A percentile compares a stretch with the other conserved stretches of the same genome.
These are phyloP conservation scores for Ficedula albicollis DNA, from an alignment of 2,797 vertebrate genomes.

Conservation along the genomic window DNA sequence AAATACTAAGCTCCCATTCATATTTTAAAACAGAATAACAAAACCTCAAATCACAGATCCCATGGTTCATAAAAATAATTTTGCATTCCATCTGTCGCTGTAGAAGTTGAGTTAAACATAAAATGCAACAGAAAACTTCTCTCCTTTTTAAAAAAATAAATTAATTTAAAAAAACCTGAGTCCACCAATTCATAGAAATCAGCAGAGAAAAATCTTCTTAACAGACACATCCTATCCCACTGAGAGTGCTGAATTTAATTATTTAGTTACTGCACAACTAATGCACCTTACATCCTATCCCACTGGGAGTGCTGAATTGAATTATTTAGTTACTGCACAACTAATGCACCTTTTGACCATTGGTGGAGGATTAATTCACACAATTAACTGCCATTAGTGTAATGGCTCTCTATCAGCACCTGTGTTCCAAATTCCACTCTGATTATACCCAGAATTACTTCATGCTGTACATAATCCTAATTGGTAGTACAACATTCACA, in stretches of 20 bases:
- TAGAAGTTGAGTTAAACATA: neutral
- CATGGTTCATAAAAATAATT: neutral
- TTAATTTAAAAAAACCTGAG: rapidly evolving
- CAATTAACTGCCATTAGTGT: neutral
- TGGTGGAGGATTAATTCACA: constrained; percentile 10
- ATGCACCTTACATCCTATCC: neutral
- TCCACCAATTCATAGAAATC: neutral
- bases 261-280: constrained; percentile 57
- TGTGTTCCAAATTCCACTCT: neutral
- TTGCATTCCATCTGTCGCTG: neutral
- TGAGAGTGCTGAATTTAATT: neutral
- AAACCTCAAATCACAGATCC: neutral
- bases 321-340: constrained; percentile 56
- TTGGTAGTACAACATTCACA: neutral
- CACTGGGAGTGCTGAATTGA: neutral
- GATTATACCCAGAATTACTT: constrained; percentile 20
- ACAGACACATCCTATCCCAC: neutral
- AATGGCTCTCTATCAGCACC: constrained; percentile 6
- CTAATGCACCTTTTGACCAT: neutral
- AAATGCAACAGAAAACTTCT: neutral
- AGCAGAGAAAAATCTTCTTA: neutral
- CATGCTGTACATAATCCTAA: constrained; percentile 4
- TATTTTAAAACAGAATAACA: neutral
- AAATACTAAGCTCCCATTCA: neutral
- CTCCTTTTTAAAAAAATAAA: neutral